phyloP scores from a whole-genome alignment of 2,888 invertebrate genomes.

The Lithophane ornitopus region DNA sequence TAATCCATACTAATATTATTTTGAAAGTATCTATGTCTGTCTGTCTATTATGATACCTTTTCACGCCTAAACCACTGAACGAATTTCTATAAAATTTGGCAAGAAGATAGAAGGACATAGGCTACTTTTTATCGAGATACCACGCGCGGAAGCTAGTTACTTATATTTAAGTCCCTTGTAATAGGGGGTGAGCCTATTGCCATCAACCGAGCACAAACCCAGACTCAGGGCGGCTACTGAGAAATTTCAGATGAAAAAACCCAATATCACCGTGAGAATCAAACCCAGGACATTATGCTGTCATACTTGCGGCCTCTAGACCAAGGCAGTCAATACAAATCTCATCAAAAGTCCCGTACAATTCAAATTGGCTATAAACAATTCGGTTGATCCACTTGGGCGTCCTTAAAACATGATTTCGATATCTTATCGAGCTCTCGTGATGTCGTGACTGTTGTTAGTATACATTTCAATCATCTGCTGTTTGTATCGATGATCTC shows the following conservation, averaged over 20 bases:
- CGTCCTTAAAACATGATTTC: constrained; percentile 62
- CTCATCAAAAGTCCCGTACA: constrained; percentile 4
- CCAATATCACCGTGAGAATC: neutral
- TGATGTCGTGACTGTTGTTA: constrained; percentile 66
- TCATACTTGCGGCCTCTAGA: neutral
- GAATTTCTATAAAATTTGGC: too few relatives aligned
- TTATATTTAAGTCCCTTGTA: too few relatives aligned
- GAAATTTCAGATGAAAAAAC: neutral
- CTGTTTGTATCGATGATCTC: constrained; percentile 71
- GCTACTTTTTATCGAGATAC: too few relatives aligned
- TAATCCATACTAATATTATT: too few relatives aligned
- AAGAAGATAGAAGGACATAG: too few relatives aligned
- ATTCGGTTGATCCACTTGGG: constrained; percentile 33
- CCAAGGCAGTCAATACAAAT: neutral
- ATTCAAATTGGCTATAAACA: constrained; percentile 14
- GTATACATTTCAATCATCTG: constrained; percentile 61
- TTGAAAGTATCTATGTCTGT: too few relatives aligned
- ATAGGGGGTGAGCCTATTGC: too few relatives aligned
- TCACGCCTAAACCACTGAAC: too few relatives aligned
- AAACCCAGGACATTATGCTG: neutral
- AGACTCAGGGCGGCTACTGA: neutral
- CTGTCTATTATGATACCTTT: too few relatives aligned
- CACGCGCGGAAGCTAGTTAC: too few relatives aligned
- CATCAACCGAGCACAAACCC: too few relatives aligned
- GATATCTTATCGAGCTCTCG: constrained; percentile 69